Base-by-base conservation (phyloP, 2,797 vertebrate genomes). In the Sphenopsis melanotis region DNA sequence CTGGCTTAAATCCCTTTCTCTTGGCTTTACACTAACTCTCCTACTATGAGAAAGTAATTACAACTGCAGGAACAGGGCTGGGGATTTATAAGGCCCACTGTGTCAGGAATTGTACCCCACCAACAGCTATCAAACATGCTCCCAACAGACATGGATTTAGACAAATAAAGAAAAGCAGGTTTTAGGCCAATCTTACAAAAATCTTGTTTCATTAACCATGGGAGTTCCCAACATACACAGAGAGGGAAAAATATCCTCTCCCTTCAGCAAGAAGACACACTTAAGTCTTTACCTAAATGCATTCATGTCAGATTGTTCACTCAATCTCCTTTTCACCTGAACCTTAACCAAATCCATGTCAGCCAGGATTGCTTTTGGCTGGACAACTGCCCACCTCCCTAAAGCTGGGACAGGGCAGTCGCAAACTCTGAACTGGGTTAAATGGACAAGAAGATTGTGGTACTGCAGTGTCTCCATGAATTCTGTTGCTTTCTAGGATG, bases 11-110 rank as follows among this genome's bases (percentile, higher is more conserved):
- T 50, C 75, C 30, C 50, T 41, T 77, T 85, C 53, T 87, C 56
- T 76, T 64, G 49, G 86, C 68, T 75, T 90, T 52, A 80, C 0
- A 1, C 61, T 55, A 75, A 68, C 79, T 71, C 65, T 37, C 79
- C 82, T 81, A 44, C 92, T 55, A 83, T 3, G 46, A 85, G 39
- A 78, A 93, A 89, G 71, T 81, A 90, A 94, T 94, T 93, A 85
- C n/a, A 94, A 68, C 30, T 47, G 44, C 56, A 74, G 70, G 78
- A 90, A 80, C 41, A 66, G 29, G 18, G 68, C 42, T 86, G 50
- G 75, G 69, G 76, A 93, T 83, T 92, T 85, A 36, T 36, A 83
- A 80, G 46, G 47, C 78, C 57, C 27, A 41, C 52, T 2, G 5
- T 65, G 82, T 57, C 53, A 80, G 68, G 75, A 95, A 90, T 19